A percentile compares a stretch with the other conserved stretches of the same genome.
Evolutionary conservation across 2,113 vertebrate species (phyloP).

Genomic region (Nyctereutes procyonoides): DNA sequence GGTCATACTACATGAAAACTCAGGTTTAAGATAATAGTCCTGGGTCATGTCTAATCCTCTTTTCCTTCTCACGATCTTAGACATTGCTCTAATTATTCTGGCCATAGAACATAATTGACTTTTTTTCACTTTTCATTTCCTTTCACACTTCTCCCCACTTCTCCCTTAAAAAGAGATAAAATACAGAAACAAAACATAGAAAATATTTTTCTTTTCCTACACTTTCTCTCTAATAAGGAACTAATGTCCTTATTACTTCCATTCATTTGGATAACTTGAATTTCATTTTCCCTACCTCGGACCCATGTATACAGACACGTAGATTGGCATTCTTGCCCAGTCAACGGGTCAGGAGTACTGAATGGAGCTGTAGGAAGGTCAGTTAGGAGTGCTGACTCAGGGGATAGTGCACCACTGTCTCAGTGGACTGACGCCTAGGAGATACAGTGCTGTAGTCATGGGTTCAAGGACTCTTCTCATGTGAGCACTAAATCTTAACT

Average conservation of each 20-base stretch:
- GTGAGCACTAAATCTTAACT: background rate
- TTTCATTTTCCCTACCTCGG: background rate
- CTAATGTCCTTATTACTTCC: background rate
- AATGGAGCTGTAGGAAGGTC: background rate
- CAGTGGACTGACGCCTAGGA: background rate
- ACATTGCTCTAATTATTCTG: background rate
- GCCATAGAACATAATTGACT: background rate
- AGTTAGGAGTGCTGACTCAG: background rate
- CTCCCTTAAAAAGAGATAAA: background rate
- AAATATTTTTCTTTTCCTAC: background rate
- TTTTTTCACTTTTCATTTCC: background rate
- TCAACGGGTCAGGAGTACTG: background rate
- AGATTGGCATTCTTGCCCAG: background rate
- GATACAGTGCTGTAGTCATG: fast-evolving
- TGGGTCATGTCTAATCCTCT: background rate
- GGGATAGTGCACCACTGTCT: background rate
- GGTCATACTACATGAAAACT: background rate
- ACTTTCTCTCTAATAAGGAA: too few species aligned
- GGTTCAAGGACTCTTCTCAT: background rate
- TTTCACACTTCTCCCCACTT: background rate
- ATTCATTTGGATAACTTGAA: background rate
- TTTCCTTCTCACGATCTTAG: background rate
- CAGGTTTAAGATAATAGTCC: background rate
- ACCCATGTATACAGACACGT: background rate
- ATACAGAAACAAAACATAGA: background rate